These are phyloP conservation scores for Thryonomys swinderianus DNA, from an alignment of 2,113 vertebrate genomes.

Conservation along the genomic window DNA sequence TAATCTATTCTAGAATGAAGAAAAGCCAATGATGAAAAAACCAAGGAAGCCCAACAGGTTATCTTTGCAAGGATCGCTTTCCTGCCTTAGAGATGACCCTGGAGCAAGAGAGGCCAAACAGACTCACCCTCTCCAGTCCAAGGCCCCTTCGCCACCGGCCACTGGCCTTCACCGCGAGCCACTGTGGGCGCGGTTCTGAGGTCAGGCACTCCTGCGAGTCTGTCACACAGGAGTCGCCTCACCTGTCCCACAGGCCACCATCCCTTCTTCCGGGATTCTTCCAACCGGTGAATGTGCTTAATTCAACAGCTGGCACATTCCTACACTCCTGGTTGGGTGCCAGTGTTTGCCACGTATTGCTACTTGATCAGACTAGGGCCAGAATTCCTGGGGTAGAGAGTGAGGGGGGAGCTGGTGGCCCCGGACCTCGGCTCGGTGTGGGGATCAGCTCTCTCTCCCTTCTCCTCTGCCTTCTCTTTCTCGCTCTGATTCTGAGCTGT, in stretches of 20 bases:
- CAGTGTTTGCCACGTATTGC: not conserved
- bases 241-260: not conserved
- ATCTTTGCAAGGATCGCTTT: not conserved
- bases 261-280: not conserved
- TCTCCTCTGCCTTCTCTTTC: rapidly evolving
- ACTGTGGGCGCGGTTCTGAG: not conserved
- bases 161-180: rapidly evolving
- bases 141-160: not conserved
- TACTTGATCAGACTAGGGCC: not conserved
- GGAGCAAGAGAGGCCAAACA: not conserved
- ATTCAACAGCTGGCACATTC: slow-evolving; percentile 15
- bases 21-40: not conserved
- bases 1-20: not conserved
- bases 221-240: not conserved
- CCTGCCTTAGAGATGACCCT: not conserved
- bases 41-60: rapidly evolving
- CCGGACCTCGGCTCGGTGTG: slow-evolving; percentile 71
- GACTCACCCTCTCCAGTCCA: rapidly evolving
- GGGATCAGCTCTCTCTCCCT: slow-evolving; percentile 48
- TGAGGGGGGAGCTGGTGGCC: slow-evolving; percentile 54
- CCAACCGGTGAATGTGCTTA: slow-evolving; percentile 12
- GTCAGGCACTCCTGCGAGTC: not conserved
- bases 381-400: not conserved
- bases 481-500: slow-evolving; percentile 61
- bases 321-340: slow-evolving; percentile 3